Conservation (phyloP, 2,113 vertebrate genomes). For the Menidia beryllina region DNA sequence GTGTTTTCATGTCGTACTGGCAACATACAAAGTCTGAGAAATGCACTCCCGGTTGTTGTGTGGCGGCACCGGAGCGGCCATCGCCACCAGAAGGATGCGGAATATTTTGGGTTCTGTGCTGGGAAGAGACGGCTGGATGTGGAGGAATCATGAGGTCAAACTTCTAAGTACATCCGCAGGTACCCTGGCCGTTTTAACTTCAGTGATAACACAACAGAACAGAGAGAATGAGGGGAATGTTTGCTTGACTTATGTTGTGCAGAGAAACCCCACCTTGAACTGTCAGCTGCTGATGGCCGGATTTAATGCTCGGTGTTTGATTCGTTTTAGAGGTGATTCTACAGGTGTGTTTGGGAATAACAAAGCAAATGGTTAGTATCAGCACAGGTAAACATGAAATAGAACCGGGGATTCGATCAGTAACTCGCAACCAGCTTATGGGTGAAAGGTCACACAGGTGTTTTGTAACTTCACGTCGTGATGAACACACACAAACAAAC, state of each 20-base stretch:
- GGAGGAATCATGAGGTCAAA: slow-evolving; percentile 79
- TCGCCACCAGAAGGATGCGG: slow-evolving; percentile 76
- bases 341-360: background rate
- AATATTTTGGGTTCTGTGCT: slow-evolving; percentile 73
- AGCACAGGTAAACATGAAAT: background rate
- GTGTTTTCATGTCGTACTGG: rapidly evolving
- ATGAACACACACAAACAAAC: too few relatives aligned
- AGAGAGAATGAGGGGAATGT: background rate
- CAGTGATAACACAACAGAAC: background rate
- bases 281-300: too few relatives aligned
- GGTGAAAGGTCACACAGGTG: slow-evolving; percentile 20
- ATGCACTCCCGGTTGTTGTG: slow-evolving; percentile 76
- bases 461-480: background rate
- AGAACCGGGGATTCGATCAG: background rate
- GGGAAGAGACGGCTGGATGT: slow-evolving; percentile 76
- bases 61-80: slow-evolving; percentile 64
- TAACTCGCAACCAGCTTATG: background rate
- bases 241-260: background rate
- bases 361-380: background rate
- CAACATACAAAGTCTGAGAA: background rate
- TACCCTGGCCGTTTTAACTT: slow-evolving; percentile 11
- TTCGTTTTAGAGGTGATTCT: background rate
- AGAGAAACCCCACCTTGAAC: too few relatives aligned
- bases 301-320: background rate
- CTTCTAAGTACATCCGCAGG: slow-evolving; percentile 80